phyloP scores from a whole-genome alignment of 1,140 invertebrate genomes.

The Stegodyphus mimosarum region DNA sequence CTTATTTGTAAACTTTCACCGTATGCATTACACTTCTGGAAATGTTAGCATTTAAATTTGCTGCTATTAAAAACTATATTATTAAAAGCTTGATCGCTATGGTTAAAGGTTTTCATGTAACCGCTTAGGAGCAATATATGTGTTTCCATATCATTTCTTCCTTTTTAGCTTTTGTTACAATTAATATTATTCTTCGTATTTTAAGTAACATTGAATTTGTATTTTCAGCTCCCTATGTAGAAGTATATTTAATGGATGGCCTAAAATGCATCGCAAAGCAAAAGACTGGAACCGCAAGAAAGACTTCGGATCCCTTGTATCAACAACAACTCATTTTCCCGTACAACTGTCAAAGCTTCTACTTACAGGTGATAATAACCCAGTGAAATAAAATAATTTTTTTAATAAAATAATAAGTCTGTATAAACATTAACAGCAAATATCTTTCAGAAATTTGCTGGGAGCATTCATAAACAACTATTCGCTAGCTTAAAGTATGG shows the following conservation, averaged over 20 bases:
- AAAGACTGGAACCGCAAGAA: constrained; percentile 89
- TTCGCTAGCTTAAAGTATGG: too few species aligned
- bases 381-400: too few species aligned
- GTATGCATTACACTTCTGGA: too few species aligned
- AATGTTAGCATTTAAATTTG: too few species aligned
- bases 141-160: background rate
- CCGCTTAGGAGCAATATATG: background rate
- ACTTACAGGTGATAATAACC: constrained; percentile 83
- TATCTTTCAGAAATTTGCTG: too few species aligned
- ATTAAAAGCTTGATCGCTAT: background rate
- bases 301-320: constrained; percentile 96
- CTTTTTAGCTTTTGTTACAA: too few species aligned
- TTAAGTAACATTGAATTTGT: constrained; percentile 34
- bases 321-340: constrained; percentile 94
- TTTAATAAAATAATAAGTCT: too few species aligned
- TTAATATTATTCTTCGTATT: too few species aligned
- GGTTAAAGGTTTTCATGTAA: background rate
- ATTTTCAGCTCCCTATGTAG: constrained; percentile 93
- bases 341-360: constrained; percentile 90
- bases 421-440: too few species aligned
- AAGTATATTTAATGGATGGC: constrained; percentile 97
- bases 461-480: too few species aligned
- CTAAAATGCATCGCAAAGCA: constrained; percentile 97
- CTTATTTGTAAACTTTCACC: too few species aligned
- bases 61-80: too few species aligned